phyloP scores from a whole-genome alignment of 1,140 invertebrate species.

The Apis laboriosa region DNA sequence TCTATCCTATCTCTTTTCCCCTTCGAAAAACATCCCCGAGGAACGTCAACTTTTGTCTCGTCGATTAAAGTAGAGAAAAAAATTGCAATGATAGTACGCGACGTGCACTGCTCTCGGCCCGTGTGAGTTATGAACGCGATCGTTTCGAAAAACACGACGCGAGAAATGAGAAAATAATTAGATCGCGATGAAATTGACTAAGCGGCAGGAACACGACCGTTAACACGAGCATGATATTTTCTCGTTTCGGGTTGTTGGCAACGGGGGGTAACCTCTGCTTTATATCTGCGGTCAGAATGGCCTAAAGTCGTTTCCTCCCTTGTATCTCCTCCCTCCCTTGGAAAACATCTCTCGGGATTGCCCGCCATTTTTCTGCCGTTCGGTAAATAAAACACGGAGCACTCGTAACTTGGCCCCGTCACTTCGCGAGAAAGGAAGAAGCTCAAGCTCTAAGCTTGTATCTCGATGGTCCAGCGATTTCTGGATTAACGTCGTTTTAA shows the following conservation, averaged over 20 bases:
- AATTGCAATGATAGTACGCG: slow-evolving; percentile 14
- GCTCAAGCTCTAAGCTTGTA: not conserved
- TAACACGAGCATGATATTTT: slow-evolving; percentile 22
- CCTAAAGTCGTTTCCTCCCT: slow-evolving; percentile 44
- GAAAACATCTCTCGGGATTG: slow-evolving; percentile 25
- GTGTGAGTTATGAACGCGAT: not conserved
- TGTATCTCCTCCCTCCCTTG: slow-evolving; percentile 7
- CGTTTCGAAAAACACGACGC: not conserved
- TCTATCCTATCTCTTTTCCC: not conserved
- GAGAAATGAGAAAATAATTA: slow-evolving; percentile 17
- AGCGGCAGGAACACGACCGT: not conserved
- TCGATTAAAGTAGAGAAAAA: not conserved
- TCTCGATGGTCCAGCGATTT: not conserved
- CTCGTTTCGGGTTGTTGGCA: slow-evolving; percentile 21
- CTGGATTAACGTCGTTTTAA: not conserved
- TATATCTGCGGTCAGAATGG: slow-evolving; percentile 29
- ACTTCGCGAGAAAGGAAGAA: not conserved
- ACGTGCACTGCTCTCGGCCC: not conserved
- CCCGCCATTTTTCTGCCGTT: slow-evolving; percentile 31
- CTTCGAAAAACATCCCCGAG: not conserved
- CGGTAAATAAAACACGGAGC: slow-evolving; percentile 35
- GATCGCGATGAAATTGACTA: slow-evolving; percentile 5
- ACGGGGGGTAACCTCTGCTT: not conserved
- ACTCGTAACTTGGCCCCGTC: not conserved
- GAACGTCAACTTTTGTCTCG: slow-evolving; percentile 18